These are phyloP conservation scores for Rhyacophila evoluta DNA, from an alignment of 2,888 invertebrate species.

Conservation along the genomic window DNA sequence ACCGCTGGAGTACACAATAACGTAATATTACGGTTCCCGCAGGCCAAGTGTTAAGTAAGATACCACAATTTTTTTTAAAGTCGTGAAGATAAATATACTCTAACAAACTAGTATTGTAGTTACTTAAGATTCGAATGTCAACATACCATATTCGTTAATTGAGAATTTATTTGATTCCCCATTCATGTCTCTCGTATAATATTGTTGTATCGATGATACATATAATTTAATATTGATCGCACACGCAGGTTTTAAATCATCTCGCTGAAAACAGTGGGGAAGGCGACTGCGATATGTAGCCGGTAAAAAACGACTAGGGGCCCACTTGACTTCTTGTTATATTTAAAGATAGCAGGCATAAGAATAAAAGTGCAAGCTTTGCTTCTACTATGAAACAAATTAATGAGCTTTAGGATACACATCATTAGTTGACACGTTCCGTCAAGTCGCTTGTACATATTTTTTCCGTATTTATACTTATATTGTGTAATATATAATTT, in stretches of 20 bases:
- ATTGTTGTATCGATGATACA: background rate
- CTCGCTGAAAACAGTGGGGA: slow-evolving; percentile 11
- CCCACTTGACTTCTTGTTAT: background rate
- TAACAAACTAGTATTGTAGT: too few relatives aligned
- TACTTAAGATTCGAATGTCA: background rate
- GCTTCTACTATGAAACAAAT: background rate
- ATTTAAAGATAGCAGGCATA: background rate
- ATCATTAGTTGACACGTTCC: too few relatives aligned
- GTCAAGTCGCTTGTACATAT: too few relatives aligned
- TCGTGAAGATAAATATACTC: too few relatives aligned
- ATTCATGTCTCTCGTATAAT: background rate
- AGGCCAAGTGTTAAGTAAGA: too few relatives aligned
- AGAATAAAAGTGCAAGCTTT: background rate
- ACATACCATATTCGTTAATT: background rate
- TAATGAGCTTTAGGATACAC: too few relatives aligned
- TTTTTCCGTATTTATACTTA: too few relatives aligned
- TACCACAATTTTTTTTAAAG: too few relatives aligned
- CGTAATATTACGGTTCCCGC: too few relatives aligned
- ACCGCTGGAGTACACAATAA: too few relatives aligned
- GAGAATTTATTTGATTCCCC: background rate
- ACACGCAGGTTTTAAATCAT: slow-evolving; percentile 6
- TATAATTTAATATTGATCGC: slow-evolving; percentile 4
- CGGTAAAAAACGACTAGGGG: background rate
- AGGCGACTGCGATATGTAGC: background rate
- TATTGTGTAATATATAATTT: too few relatives aligned